Evolutionary conservation across 2,113 vertebrate species (phyloP).

Genomic region (Petroica traversi): DNA sequence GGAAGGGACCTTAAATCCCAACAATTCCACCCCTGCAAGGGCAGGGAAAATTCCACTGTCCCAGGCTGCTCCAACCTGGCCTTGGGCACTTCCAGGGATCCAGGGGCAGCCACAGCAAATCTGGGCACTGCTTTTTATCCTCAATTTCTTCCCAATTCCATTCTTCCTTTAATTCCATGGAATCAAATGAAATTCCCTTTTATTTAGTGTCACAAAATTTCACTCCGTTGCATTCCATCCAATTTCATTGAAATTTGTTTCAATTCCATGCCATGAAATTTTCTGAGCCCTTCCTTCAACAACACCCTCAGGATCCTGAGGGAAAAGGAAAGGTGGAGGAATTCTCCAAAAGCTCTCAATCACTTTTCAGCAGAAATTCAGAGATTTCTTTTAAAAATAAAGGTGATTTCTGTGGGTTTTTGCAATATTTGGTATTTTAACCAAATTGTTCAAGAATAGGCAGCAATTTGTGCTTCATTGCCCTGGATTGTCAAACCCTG

Average conservation of each 20-base stretch:
- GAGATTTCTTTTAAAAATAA: not conserved
- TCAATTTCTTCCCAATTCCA: too few species aligned
- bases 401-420: not conserved
- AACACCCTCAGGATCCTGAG: not conserved
- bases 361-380: not conserved
- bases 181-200: too few species aligned
- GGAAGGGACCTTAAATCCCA: not conserved
- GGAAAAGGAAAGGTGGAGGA: too few species aligned
- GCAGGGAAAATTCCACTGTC: accelerated
- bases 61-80: not conserved
- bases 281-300: not conserved
- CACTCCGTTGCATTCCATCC: too few species aligned
- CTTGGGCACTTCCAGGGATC: not conserved
- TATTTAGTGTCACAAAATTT: too few species aligned
- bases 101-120: not conserved
- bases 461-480: not conserved
- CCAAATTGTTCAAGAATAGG: not conserved
- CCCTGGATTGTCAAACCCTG: not conserved
- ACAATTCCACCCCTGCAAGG: not conserved
- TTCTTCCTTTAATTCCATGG: not conserved
- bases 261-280: too few species aligned
- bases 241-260: too few species aligned
- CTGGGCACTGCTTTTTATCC: not conserved
- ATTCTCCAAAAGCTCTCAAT: not conserved
- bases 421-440: not conserved